Percentiles rank a stretch among this genome's conserved stretches.
phyloP scores from a whole-genome alignment of 2,888 invertebrate genomes.

The Drosophila borealis region DNA sequence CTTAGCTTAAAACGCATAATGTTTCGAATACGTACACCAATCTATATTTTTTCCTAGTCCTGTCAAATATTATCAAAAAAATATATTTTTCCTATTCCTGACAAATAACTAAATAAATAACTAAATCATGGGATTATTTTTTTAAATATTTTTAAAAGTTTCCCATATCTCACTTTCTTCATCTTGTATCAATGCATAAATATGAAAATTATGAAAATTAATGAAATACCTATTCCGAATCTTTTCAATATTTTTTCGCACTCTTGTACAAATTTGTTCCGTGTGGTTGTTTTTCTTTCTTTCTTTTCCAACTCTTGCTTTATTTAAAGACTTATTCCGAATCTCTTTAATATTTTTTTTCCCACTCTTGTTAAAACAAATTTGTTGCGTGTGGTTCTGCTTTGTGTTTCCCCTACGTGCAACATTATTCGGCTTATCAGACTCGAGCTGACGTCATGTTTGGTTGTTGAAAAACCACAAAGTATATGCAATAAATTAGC shows the following conservation, averaged over 20 bases:
- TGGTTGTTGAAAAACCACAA: conserved; percentile 47
- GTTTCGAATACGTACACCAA: too few relatives aligned
- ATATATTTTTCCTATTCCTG: too few relatives aligned
- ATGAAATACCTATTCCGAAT: not conserved
- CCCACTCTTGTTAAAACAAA: not conserved
- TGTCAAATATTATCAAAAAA: too few relatives aligned
- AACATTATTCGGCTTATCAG: conserved; percentile 38
- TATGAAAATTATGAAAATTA: too few relatives aligned
- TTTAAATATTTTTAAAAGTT: too few relatives aligned
- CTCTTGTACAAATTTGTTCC: conserved; percentile 8
- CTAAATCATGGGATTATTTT: too few relatives aligned
- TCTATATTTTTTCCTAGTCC: too few relatives aligned
- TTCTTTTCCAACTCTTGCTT: too few relatives aligned
- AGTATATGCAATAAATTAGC: conserved; percentile 59
- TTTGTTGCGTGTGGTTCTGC: conserved; percentile 12
- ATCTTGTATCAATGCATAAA: too few relatives aligned
- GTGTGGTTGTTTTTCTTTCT: not conserved
- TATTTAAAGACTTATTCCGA: not conserved
- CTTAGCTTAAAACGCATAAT: too few relatives aligned
- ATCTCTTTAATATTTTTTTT: not conserved
- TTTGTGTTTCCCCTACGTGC: conserved; percentile 32
- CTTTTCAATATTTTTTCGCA: not conserved
- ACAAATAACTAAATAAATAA: too few relatives aligned
- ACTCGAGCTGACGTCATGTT: conserved; percentile 47
- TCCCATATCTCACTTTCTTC: too few relatives aligned